Conservation (phyloP, 2,888 invertebrate species). For the Drosophila infuscata region DNA sequence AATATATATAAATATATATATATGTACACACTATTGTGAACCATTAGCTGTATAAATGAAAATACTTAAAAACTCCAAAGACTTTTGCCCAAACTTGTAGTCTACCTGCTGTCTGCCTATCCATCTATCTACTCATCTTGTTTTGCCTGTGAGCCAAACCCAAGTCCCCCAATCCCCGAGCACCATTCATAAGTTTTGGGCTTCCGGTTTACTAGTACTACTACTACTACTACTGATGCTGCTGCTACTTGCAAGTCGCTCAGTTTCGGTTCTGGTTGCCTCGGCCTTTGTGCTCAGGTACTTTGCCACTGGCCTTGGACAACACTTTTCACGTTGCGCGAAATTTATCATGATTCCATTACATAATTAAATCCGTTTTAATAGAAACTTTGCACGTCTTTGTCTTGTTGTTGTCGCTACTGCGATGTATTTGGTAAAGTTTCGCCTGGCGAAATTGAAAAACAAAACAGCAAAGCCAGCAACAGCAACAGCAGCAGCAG, state of each 20-base stretch:
- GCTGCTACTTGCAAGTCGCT: slow-evolving; percentile 8
- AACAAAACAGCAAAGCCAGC: slow-evolving; percentile 72
- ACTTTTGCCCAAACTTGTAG: slow-evolving; percentile 17
- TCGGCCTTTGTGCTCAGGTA: slow-evolving; percentile 63
- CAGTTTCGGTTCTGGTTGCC: slow-evolving; percentile 44
- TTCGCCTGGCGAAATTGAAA: slow-evolving; percentile 74
- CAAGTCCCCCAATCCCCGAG: not conserved
- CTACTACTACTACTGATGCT: not conserved
- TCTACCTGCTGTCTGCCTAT: slow-evolving; percentile 51
- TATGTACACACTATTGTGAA: slow-evolving; percentile 5
- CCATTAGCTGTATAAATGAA: slow-evolving; percentile 33
- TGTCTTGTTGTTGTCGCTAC: slow-evolving; percentile 56
- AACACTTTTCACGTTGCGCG: slow-evolving; percentile 80
- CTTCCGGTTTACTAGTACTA: slow-evolving; percentile 22
- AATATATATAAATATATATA: not conserved
- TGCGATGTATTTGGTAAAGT: slow-evolving; percentile 78
- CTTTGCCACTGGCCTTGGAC: slow-evolving; percentile 57
- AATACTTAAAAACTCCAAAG: slow-evolving; percentile 35
- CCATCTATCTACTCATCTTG: slow-evolving; percentile 45
- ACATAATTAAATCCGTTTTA: slow-evolving; percentile 84
- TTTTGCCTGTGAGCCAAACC: not conserved
- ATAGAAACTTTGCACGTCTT: slow-evolving; percentile 78
- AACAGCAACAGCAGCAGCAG: slow-evolving; percentile 39
- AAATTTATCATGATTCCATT: slow-evolving; percentile 83
- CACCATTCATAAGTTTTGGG: not conserved